Base-by-base conservation (phyloP, 2,113 vertebrate species). In the Lepus americanus region DNA sequence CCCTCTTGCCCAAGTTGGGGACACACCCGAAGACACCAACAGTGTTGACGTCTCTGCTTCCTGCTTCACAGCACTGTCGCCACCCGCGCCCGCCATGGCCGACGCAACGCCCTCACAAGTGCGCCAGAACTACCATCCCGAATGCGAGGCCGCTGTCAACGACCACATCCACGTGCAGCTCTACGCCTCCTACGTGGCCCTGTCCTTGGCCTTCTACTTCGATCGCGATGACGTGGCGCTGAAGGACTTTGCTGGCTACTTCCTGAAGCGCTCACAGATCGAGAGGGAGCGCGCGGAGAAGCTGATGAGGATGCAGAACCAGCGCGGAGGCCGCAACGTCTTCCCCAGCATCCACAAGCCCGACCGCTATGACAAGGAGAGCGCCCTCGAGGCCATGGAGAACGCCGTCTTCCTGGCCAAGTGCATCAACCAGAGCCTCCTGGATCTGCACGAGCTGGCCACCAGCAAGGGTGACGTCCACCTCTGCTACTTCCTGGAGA, bases 281-380 rank as follows among this genome's bases (percentile, higher is more conserved):
- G 76, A 59, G 33, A 59, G 0, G 0, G 3, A 9, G 9, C 8
- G 0, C 0, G 27, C 22, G 0, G 4, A 94, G 49, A 29, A 0
- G 22, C 73, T 76, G 22, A n/a, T 85, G 27, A 0, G 0, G 7
- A 51, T 77, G 74, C 53, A 96, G 79, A 92, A 88, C 39, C 22
- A 12, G 39, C 14, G 0, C 0, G 23, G 88, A 1, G 86, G 74
- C 23, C 1, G 0, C 23, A 0, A 1, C 0, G 17, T 25, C 76
- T 6, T 0, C 0, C 0, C 1, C 39, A 16, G 66, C 72, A 9
- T 9, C 10, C 12, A 83, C 39, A 33, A 44, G 2, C 13, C 0
- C 11, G 3, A 22, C 2, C 0, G 69, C 22, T 93, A 74, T 63
- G 53, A 64, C 20, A 44, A 44, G 44, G 44, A 44, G 44, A 72